Base-by-base conservation (phyloP, 2,113 vertebrate genomes). In the Neotragus moschatus region DNA sequence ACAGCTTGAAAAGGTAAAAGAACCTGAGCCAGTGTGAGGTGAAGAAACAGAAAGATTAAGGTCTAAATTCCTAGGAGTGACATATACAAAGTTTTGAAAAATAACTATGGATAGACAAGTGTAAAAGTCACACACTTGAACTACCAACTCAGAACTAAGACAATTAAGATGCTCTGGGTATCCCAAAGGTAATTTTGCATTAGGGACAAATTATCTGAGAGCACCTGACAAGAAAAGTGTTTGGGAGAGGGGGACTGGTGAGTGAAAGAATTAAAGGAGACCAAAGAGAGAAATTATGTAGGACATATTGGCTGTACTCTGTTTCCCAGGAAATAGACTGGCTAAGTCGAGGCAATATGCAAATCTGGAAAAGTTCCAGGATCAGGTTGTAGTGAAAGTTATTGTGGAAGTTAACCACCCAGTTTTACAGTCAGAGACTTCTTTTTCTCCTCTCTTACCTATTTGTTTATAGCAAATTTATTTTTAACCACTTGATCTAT, bases 121-220 rank as follows among this genome's bases (percentile, higher is more conserved):
- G 2, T 84, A 93, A 96, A 73, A 96, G 88, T 84, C 88, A 97
- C 45, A 96, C 11, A 94, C 49, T 17, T 84, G 49, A 84, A 73
- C 61, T 79, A 90, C 33, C 49, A 88, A 75, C 49, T 73, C 86
- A 79, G 49, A 86, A 84, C 23, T 36, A 26, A 94, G 43, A 96
- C 63, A 95, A 87, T 36, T n/a, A n/a, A 84, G 55, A 77, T 84
- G 77, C 33, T 53, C 26, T 49, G 3, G 61, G n/a, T 88, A 21
- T 89, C 77, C 26, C 53, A 26, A 53, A 88, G 53, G 73, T 88
- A 60, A 91, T 66, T 55, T 39, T 82, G 66, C 70, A 77, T 12
- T 82, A 28, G 39, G 43, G 12, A 93, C 77, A 95, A 94, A 91
- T 80, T 91, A 88, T 61, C 25, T 77, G 53, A 95, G 33, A 95